Evolutionary conservation across 2,113 vertebrate genomes (phyloP).

Genomic region (Oryctolagus cuniculus): mOryCun1.1 NC_091443.1:24490001-24490500

Average conservation of each 20-base stretch:
- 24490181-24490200: neutral
- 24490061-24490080: neutral
- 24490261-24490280: neutral
- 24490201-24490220: neutral
- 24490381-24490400: no score
- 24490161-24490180: neutral
- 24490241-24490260: neutral
- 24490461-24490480: no score
- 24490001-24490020: neutral
- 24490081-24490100: neutral
- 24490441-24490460: no score
- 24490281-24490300: neutral
- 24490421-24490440: no score
- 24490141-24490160: neutral
- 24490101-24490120: neutral
- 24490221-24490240: conserved; percentile 7
- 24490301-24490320: neutral
- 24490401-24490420: no score
- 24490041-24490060: neutral
- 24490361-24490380: no score
- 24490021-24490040: neutral
- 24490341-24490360: no score
- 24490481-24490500: no score
- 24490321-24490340: no score
- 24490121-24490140: neutral